Percentiles rank a stretch among this genome's conserved stretches.
phyloP scores from a whole-genome alignment of 92 coral and sea anemone species.

The Zoanthus sansibaricus region DNA sequence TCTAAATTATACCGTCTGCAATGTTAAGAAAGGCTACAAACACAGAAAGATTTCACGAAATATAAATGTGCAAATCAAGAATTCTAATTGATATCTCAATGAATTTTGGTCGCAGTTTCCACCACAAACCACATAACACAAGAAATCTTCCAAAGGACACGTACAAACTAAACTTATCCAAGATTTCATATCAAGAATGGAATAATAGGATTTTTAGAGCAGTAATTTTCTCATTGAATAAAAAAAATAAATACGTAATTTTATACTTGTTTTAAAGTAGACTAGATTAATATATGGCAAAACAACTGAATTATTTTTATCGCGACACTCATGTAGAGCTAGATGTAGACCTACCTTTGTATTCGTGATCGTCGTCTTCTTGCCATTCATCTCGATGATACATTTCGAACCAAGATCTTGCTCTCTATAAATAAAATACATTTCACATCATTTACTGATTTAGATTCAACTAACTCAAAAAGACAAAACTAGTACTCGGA shows the following conservation, averaged over 20 bases:
- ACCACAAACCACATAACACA: too few relatives aligned
- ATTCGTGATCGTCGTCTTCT: slow-evolving; percentile 22
- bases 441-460: neutral
- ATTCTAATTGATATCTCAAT: too few relatives aligned
- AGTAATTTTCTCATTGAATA: too few relatives aligned
- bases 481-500: neutral
- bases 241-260: neutral
- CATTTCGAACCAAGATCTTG: slow-evolving; percentile 49
- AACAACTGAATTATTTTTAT: neutral
- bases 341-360: slow-evolving; percentile 27
- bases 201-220: too few relatives aligned
- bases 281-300: neutral
- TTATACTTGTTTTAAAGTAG: neutral
- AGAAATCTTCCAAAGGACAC: too few relatives aligned
- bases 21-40: too few relatives aligned
- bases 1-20: too few relatives aligned
- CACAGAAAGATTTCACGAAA: too few relatives aligned
- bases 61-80: too few relatives aligned
- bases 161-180: too few relatives aligned
- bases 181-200: too few relatives aligned
- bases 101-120: too few relatives aligned
- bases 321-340: neutral
- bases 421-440: slow-evolving; percentile 24
- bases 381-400: slow-evolving; percentile 45
- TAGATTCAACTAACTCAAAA: neutral